Evolutionary conservation across 37 sponge, comb jelly and placozoan genomes (phyloP).

Genomic region (Chondrosia reniformis): DNA sequence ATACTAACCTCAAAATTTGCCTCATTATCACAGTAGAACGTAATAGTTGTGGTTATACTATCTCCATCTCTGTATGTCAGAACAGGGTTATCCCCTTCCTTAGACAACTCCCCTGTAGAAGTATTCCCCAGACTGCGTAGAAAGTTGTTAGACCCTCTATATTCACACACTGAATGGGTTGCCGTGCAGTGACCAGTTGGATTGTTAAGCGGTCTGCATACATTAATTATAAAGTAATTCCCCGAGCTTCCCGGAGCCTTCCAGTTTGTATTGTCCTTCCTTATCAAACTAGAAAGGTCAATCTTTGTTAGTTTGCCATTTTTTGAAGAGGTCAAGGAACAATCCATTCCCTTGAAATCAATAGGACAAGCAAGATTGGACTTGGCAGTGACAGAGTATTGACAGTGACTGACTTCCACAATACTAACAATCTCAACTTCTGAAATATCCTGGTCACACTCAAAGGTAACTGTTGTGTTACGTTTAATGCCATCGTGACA

Average conservation of each 20-base stretch:
- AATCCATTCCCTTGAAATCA: slow-evolving; percentile 43
- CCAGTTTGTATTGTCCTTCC: slow-evolving; percentile 34
- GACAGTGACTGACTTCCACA: slow-evolving; percentile 44
- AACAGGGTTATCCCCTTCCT: neutral
- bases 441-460: slow-evolving; percentile 45
- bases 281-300: slow-evolving; percentile 45
- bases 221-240: slow-evolving; percentile 50
- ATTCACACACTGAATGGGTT: neutral
- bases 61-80: neutral
- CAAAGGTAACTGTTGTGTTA: slow-evolving; percentile 39
- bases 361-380: slow-evolving; percentile 63
- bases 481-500: slow-evolving; percentile 12
- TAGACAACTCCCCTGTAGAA: neutral
- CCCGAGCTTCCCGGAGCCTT: slow-evolving; percentile 24
- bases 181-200: neutral
- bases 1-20: neutral
- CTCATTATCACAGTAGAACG: slow-evolving; percentile 16
- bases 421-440: slow-evolving; percentile 16
- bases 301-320: neutral
- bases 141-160: neutral
- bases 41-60: neutral
- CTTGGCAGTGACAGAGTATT: slow-evolving; percentile 41
- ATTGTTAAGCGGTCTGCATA: slow-evolving; percentile 56
- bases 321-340: neutral
- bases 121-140: neutral